Evolutionary conservation across 2,888 invertebrate genomes (phyloP), one percentile per base, ranked within the genome.

Genomic region (Cremastinae sp.): DNA sequence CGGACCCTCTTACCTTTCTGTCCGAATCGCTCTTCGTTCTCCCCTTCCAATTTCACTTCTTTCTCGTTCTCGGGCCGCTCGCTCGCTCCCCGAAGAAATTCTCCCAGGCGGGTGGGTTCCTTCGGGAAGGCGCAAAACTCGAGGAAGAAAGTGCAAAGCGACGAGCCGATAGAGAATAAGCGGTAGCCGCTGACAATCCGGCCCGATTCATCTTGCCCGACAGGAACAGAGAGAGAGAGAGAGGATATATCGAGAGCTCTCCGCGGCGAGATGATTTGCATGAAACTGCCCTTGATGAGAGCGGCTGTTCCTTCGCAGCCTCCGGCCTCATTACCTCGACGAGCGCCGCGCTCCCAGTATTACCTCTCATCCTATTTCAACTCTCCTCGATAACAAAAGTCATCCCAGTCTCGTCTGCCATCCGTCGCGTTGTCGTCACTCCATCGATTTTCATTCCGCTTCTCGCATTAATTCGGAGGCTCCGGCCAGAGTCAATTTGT

Each of bases 1-100:
- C 89, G 88, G 87, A 86, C 87, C 86, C 88, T 87, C 85, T 84
- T 85, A 87, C 87, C 86, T 87, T 86, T 87, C 84, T 78, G 84
- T 86, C 87, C 85, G 83, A 88, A 87, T 87, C 79, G 74, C 80
- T 81, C 76, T 75, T 74, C 81, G 81, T 79, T 81, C 79, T 82
- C 81, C 80, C 80, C 54, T 58, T 74, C 80, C 79, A 83, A 80
- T 83, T 84, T 81, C 51, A 43, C 82, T 83, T 78, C 75, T 78
- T 80, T 80, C 79, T 78, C 79, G 78, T 62, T 77, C 70, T 53
- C 77, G 75, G 78, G 16, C 43, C 81, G 78, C 81, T 79, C 80
- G 78, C 80, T 79, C 65, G 70, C 68, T 34, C 80, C 78, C 81
- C 79, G 28, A 28, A 28, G 28, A 28, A 54, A 76, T 72, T 53